A percentile compares a stretch with the other conserved stretches of the same genome.
Conservation (phyloP, 1,140 invertebrate genomes). For the Ostrea denselamellosa region DNA sequence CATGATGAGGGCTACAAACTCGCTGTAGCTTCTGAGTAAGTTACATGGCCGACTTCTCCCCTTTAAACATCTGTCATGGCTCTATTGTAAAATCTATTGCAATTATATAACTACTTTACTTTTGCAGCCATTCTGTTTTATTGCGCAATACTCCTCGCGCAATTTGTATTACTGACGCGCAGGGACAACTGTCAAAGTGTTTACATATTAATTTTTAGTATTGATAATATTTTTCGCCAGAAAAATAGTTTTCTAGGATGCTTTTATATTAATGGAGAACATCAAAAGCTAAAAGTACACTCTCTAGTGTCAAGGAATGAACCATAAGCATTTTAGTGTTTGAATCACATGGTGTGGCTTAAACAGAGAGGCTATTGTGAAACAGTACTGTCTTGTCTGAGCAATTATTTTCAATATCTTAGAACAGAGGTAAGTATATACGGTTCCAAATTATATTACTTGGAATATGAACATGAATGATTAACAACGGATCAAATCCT, state of each 20-base stretch:
- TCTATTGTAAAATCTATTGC: background rate
- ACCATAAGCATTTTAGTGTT: background rate
- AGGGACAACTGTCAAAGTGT: background rate
- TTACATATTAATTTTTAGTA: background rate
- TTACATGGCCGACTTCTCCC: background rate
- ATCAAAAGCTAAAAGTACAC: background rate
- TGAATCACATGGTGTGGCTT: too few species aligned
- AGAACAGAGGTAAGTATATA: too few species aligned
- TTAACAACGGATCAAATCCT: too few species aligned
- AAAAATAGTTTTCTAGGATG: background rate
- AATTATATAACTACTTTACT: background rate
- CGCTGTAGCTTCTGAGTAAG: constrained; percentile 82
- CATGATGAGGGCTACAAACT: constrained; percentile 81
- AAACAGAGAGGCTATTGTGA: too few species aligned
- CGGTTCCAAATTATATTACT: too few species aligned
- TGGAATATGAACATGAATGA: too few species aligned
- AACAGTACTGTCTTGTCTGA: too few species aligned
- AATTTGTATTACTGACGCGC: background rate
- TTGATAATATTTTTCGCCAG: background rate
- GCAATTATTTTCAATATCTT: too few species aligned
- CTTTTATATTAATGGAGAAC: background rate
- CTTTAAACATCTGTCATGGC: background rate
- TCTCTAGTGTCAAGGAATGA: background rate
- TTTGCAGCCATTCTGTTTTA: background rate
- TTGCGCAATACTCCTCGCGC: background rate